Evolutionary conservation across 2,888 invertebrate species (phyloP).

Genomic region (Limnephilus auricula): DNA sequence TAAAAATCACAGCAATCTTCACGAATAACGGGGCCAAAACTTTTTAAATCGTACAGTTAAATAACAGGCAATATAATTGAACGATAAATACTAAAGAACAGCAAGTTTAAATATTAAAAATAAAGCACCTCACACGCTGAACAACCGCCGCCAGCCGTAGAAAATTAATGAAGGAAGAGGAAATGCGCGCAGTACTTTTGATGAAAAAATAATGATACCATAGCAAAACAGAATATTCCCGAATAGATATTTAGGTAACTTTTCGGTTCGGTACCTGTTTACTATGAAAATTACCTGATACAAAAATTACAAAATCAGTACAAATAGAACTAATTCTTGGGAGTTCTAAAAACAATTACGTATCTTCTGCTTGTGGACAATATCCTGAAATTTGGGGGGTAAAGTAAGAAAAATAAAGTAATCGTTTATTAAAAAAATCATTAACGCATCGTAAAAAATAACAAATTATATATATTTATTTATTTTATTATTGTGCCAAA

Average conservation of each 20-base stretch:
- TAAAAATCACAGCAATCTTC: constrained; percentile 32
- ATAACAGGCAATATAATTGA: not conserved
- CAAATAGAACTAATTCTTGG: not conserved
- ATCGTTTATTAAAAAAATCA: too few relatives aligned
- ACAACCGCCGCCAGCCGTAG: constrained; percentile 44
- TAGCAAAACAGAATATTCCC: not conserved
- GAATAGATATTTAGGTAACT: not conserved
- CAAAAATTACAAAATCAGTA: not conserved
- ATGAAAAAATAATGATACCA: constrained; percentile 40
- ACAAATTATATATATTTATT: too few relatives aligned
- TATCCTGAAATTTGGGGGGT: too few relatives aligned
- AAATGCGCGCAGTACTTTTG: constrained; percentile 32
- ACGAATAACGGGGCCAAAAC: not conserved
- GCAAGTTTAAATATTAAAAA: not conserved
- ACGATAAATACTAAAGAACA: not conserved
- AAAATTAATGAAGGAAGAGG: constrained; percentile 57
- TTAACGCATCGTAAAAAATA: too few relatives aligned
- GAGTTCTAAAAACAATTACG: not conserved
- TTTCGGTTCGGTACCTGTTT: not conserved
- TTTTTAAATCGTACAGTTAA: not conserved
- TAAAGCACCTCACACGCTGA: constrained; percentile 45
- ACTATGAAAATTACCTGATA: not conserved
- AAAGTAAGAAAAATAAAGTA: too few relatives aligned
- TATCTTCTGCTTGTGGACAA: too few relatives aligned
- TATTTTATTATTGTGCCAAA: too few relatives aligned